These are phyloP conservation scores for Arremon aurantiirostris DNA, from an alignment of 2,797 vertebrate genomes.

Conservation along the genomic window DNA sequence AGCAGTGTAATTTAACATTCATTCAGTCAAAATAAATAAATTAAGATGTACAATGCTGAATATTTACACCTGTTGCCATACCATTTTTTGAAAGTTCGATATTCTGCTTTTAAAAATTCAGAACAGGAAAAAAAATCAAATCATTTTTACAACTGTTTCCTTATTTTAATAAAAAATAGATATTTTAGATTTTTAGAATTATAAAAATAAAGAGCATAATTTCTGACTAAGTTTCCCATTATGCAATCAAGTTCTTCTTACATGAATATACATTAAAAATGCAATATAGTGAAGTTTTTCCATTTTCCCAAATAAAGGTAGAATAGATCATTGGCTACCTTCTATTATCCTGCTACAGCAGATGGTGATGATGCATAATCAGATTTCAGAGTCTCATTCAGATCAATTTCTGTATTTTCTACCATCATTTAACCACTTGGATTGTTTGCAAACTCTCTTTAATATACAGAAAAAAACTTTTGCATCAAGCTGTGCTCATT, in stretches of 20 bases:
- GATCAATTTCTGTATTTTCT: conserved; percentile 63
- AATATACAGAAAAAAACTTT: conserved; percentile 58
- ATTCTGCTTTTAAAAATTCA: conserved; percentile 13
- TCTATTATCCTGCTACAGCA: conserved; percentile 47
- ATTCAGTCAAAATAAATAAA: conserved; percentile 49
- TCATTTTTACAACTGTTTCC: background rate
- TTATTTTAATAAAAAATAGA: conserved; percentile 18
- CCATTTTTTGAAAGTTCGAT: background rate
- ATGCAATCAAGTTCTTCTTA: background rate
- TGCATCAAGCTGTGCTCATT: conserved; percentile 69
- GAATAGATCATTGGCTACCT: background rate
- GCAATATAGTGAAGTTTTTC: background rate
- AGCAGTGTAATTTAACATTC: conserved; percentile 53
- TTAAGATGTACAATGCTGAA: conserved; percentile 17
- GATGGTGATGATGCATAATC: conserved; percentile 60
- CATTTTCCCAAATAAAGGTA: conserved; percentile 12
- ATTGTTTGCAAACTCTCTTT: conserved; percentile 74
- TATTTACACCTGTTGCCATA: conserved; percentile 58
- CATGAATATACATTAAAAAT: background rate
- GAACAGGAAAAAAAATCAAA: background rate
- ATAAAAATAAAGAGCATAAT: background rate
- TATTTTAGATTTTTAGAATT: background rate
- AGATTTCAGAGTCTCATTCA: conserved; percentile 57
- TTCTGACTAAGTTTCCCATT: background rate
- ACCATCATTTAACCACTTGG: conserved; percentile 64